Evolutionary conservation across 2,888 invertebrate genomes (phyloP), one percentile per base, ranked within the genome.

Genomic region (Folsomia manolachei): DNA sequence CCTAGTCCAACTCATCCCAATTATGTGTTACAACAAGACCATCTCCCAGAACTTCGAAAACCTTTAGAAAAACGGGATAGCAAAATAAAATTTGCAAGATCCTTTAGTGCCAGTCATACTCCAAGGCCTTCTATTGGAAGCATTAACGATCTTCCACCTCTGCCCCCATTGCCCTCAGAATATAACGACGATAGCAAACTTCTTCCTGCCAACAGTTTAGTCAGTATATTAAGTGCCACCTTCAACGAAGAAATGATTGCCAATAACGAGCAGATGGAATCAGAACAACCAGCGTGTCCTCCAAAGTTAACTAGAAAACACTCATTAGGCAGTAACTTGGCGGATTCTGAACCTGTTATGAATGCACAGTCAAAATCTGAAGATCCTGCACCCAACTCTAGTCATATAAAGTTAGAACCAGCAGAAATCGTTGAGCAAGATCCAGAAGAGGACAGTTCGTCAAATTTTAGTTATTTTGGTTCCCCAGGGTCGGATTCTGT

Each of bases 241-340:
- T 86, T 94, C 14, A 93, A 93, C 82, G 93, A 94, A 81, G 90
- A 90, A 81, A 83, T 90, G 69, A 82, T 89, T 27, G 87, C 88
- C 83, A 86, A 82, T 24, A 86, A 85, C 75, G 84, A 85, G 68
- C 86, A 85, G 23, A 60, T 18, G 21, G 65, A 24, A 21, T 19
- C 24, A 14, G 39, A 63, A 19, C 23, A 69, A 65, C 56, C 39
- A 9, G n/a, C 60, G 23, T n/a, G n/a, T n/a, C 23, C n/a, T 65
- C 27, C 62, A 51, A 19, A 21, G 11, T 2, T 51, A 51, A 69
- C 61, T 23, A 70, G 79, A 62, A 79, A 75, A 63, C 77, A 78
- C 69, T 79, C 79, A n/a, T 62, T 79, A 11, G 79, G 78, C 1
- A 75, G 75, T 60, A 74, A 73, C 24, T 62, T 75, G 18, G 39